Conservation (phyloP, 2,888 invertebrate genomes). For the Nasonia oneida region DNA sequence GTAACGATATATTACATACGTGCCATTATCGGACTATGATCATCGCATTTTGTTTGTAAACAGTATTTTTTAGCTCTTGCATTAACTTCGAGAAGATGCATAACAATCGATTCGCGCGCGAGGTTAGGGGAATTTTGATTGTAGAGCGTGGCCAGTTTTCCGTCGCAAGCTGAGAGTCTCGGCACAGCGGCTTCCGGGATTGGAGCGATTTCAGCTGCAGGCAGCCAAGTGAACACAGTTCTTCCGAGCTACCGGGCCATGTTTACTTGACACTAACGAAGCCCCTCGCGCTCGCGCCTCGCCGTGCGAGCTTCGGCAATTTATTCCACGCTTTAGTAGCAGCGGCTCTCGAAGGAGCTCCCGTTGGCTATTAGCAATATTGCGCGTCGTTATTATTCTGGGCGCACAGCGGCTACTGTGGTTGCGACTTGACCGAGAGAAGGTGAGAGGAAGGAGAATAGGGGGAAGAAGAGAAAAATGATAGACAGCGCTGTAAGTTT, state of each 20-base stretch:
- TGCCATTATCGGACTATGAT: not conserved
- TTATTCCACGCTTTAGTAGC: conserved; percentile 63
- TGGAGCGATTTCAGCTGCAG: not conserved
- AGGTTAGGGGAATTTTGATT: conserved; percentile 23
- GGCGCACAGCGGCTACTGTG: conserved; percentile 38
- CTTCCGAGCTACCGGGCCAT: not conserved
- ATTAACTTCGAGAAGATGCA: not conserved
- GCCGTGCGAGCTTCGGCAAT: conserved; percentile 45
- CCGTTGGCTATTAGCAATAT: conserved; percentile 70
- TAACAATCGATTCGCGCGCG: not conserved
- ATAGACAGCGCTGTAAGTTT: not conserved
- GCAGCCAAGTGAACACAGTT: conserved; percentile 14
- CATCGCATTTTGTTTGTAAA: not conserved
- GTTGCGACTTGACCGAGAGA: not conserved
- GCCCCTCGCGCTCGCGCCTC: not conserved
- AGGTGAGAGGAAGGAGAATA: conserved; percentile 33
- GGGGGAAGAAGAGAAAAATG: conserved; percentile 6
- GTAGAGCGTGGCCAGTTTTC: conserved; percentile 14
- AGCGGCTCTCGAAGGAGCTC: not conserved
- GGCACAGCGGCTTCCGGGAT: conserved; percentile 26
- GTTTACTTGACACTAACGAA: conserved; percentile 52
- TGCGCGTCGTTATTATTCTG: conserved; percentile 72
- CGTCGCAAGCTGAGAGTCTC: not conserved
- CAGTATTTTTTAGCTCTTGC: not conserved
- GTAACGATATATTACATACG: conserved; percentile 35